Base-by-base conservation (phyloP, 2,113 vertebrate genomes). In the Octodon degus region DNA sequence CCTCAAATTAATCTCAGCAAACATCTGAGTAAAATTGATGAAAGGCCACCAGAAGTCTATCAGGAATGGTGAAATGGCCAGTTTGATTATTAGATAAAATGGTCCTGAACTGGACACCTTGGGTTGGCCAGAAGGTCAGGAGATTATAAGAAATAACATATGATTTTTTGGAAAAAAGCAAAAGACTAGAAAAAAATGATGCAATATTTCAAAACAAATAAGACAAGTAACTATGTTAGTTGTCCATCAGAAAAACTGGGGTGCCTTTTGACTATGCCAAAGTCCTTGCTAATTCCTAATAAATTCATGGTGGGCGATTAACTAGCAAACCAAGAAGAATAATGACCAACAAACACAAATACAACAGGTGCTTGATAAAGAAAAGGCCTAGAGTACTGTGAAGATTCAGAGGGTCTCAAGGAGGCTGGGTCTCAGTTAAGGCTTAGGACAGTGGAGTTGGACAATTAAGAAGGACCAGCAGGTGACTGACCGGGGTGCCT, bases 401-500 rank as follows among this genome's bases (percentile, higher is more conserved):
- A 4, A 13, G 40, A 11, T 55, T 50, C 50, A 34, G 50, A 93
- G 74, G 25, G 17, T 32, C 2, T 16, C 12, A 25, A 7, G 40
- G 40, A 37, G 16, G 30, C 53, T 24, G 24, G 2, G 3, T 85
- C 32, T 5, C 37, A 60, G 53, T 2, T 30, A 67, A 85, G 25
- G n/a, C 25, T 47, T 43, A 5, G 50, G 47, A 60, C 16, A 17
- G 8, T 2, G 25, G 17, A 25, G 7, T 10, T 8, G 13, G 20
- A 13, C 25, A 79, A 47, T 43, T 5, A 30, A 60, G 24, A n/a
- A 86, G 1, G 3, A 12, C 47, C 37, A 22, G 14, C 2, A 30
- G 4, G 5, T 4, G 34, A 32, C 0, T 17, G 20, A 20, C 2
- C 7, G 37, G 40, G 68, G 14, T 1, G 1, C 37, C 60, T 43